A percentile compares a stretch with the other conserved stretches of the same genome.
Evolutionary conservation across 1,140 invertebrate genomes (phyloP).

Genomic region (Drosophila navojoa): DNA sequence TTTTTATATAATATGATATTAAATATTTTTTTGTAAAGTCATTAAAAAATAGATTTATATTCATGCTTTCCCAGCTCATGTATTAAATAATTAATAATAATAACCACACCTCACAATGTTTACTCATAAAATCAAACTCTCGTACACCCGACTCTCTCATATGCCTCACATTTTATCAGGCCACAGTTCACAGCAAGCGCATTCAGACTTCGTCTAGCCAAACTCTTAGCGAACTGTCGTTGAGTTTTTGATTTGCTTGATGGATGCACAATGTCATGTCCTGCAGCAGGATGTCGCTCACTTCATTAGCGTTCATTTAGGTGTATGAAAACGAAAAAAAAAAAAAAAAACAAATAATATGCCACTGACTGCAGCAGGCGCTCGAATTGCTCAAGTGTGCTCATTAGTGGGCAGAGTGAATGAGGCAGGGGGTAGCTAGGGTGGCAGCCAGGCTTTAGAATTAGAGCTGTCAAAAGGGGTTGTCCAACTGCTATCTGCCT

Average conservation of each 20-base stretch:
- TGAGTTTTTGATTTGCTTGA: conserved; percentile 62
- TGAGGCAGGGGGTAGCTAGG: background rate
- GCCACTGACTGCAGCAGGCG: conserved; percentile 52
- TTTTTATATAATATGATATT: no score
- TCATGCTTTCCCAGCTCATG: no score
- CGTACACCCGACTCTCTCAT: no score
- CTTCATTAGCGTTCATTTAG: conserved; percentile 65
- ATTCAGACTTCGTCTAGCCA: conserved; percentile 5
- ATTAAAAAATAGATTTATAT: no score
- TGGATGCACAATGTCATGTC: conserved; percentile 75
- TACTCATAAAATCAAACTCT: background rate
- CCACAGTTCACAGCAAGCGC: background rate
- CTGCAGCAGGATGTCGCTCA: conserved; percentile 60
- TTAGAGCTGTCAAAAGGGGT: conserved; percentile 41
- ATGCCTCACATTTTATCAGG: no score
- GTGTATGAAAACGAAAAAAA: conserved; percentile 20
- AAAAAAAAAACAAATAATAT: conserved; percentile 62
- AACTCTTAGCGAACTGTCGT: background rate
- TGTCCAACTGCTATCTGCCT: conserved; percentile 35
- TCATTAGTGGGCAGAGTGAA: conserved; percentile 59
- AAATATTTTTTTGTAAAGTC: no score
- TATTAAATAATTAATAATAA: no score
- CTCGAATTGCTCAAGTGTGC: conserved; percentile 72
- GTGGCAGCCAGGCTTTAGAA: conserved; percentile 1
- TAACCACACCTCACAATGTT: no score